Evolutionary conservation across 2,888 invertebrate genomes (phyloP), one percentile per base, ranked within the genome.

Genomic region (Ligdia adustata): DNA sequence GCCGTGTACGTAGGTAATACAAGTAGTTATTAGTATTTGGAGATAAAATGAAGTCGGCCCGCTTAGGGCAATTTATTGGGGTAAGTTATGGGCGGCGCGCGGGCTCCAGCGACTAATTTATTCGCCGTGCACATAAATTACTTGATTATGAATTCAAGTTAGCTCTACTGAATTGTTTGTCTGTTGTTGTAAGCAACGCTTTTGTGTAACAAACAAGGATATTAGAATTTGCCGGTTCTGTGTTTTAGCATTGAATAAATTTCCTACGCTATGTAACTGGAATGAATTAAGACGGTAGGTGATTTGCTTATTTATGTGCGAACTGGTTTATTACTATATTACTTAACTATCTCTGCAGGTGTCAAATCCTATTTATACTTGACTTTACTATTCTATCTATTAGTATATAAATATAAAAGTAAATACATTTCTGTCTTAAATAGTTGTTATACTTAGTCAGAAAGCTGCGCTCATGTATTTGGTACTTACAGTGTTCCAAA

Each of bases 71-170:
- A 89, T 88, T 90, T 88, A 89, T 89, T 83, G 87, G 87, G 86
- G 90, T 89, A 89, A 90, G 90, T 90, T 86, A 90, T 89, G 87
- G 87, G 79, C 80, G 83, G 86, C 82, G 84, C 85, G 85, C 85
- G 81, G 86, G 80, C 83, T 82, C 76, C 79, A 74, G 83, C 82
- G 82, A 83, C 88, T 88, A 90, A 90, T 89, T 90, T 90, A 90
- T 90, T 87, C 90, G 85, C 87, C 89, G 88, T 89, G 87, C 90
- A 90, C 90, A 90, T 90, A 89, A 90, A 90, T 90, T 89, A 90
- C 88, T 89, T 88, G 88, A 90, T 90, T 90, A 90, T 90, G 90
- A 90, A 89, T 90, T 87, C 87, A 82, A 87, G 82, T 86, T 84
- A 83, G 85, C 84, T 88, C 76, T 81, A 84, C 82, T 82, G 83